Percentiles rank a stretch among this genome's conserved stretches.
These are phyloP conservation scores for Cryptotermes secundus DNA, from an alignment of 1,140 invertebrate species.

Conservation along the genomic window DNA sequence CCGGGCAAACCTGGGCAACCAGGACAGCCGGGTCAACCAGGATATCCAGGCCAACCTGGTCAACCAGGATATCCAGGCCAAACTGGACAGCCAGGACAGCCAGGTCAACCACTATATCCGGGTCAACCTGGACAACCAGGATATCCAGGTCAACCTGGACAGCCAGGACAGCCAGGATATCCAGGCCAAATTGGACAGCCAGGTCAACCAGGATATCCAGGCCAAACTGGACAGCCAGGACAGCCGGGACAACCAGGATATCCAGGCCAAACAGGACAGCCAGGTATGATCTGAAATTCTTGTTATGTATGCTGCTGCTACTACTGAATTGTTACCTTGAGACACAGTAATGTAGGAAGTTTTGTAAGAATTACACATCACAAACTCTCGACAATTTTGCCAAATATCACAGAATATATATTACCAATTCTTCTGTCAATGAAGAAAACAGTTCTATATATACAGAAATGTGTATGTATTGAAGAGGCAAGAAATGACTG, in stretches of 20 bases:
- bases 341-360: too few species aligned
- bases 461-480: too few species aligned
- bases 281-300: too few species aligned
- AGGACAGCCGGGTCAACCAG: conserved; percentile 34
- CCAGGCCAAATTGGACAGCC: conserved; percentile 43
- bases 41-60: conserved; percentile 28
- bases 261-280: conserved; percentile 41
- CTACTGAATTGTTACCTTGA: too few species aligned
- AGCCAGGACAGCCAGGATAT: conserved; percentile 41
- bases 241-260: conserved; percentile 48
- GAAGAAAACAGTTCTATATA: too few species aligned
- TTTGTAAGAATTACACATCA: too few species aligned
- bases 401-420: too few species aligned
- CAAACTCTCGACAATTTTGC: too few species aligned
- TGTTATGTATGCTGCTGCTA: too few species aligned
- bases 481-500: too few species aligned
- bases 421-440: too few species aligned
- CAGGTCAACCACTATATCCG: conserved; percentile 50
- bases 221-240: conserved; percentile 42
- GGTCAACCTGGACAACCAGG: conserved; percentile 43
- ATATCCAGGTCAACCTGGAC: conserved; percentile 2
- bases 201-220: conserved; percentile 47
- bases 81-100: conserved; percentile 24
- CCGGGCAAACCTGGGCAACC: conserved; percentile 34
- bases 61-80: conserved; percentile 25